Conservation (phyloP, 2,113 vertebrate species). For the Cyanoliseus patagonus region DNA sequence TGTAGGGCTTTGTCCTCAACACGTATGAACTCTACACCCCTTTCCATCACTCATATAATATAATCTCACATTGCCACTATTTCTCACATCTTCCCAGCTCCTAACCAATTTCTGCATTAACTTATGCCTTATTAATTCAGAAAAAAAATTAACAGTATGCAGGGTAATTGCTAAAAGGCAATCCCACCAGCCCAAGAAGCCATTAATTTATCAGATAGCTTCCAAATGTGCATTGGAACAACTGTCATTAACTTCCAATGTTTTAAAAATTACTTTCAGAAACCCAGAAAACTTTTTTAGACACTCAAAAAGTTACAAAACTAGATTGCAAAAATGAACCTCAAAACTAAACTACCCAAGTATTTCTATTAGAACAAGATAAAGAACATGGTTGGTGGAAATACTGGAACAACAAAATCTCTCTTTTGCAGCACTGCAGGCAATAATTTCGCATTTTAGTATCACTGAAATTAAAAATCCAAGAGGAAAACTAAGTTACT, state of each 20-base stretch:
- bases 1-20: not conserved
- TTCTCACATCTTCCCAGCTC: not conserved
- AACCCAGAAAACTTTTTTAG: not conserved
- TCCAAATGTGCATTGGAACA: not conserved
- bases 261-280: not conserved
- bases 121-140: not conserved
- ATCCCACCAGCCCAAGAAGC: not conserved
- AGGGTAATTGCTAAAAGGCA: not conserved
- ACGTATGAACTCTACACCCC: not conserved
- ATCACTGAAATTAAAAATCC: not conserved
- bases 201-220: not conserved
- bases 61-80: not conserved
- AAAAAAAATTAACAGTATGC: not conserved
- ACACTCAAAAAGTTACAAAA: not conserved
- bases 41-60: not conserved
- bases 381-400: not conserved
- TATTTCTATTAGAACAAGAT: not conserved
- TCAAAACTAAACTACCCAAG: not conserved
- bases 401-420: not conserved
- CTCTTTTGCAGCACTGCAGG: not conserved
- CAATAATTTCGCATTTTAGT: slow-evolving; percentile 14
- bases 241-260: not conserved
- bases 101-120: not conserved
- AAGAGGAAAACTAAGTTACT: not conserved
- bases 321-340: not conserved